phyloP scores from a whole-genome alignment of 2,113 vertebrate species.

The Cygnus buccinator region DNA sequence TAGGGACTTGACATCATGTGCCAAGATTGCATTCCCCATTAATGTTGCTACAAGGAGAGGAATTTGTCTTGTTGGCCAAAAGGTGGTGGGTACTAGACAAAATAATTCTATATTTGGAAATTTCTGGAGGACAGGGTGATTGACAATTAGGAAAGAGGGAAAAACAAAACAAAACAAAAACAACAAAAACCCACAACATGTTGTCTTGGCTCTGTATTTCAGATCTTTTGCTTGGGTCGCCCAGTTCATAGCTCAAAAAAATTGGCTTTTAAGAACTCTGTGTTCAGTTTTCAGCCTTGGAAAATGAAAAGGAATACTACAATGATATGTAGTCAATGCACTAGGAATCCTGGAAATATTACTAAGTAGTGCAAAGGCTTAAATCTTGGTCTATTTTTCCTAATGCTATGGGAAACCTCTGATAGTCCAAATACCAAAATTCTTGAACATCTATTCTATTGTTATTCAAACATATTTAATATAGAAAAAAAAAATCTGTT shows the following conservation, averaged over 20 bases:
- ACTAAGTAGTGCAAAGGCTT: not conserved
- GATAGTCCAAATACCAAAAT: not conserved
- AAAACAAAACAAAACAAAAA: not conserved
- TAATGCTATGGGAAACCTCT: not conserved
- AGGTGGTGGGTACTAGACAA: constrained; percentile 48
- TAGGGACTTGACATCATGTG: not conserved
- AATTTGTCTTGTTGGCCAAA: constrained; percentile 57
- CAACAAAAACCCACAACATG: not conserved
- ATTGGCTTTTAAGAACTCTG: not conserved
- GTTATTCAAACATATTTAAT: not conserved
- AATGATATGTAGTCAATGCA: not conserved
- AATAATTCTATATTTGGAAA: constrained; percentile 68
- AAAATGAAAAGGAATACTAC: not conserved
- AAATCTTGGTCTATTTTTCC: not conserved
- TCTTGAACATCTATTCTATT: not conserved
- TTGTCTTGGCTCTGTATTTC: not conserved
- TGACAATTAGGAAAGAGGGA: not conserved
- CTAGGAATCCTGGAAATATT: not conserved
- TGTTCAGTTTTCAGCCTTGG: not conserved
- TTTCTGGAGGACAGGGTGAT: constrained; percentile 54
- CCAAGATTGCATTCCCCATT: not conserved
- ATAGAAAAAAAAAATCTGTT: not conserved
- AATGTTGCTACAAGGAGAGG: not conserved
- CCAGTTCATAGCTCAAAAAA: not conserved
- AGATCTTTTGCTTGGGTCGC: not conserved